Base-by-base conservation (phyloP, 2,113 vertebrate species). In the Cariama cristata region DNA sequence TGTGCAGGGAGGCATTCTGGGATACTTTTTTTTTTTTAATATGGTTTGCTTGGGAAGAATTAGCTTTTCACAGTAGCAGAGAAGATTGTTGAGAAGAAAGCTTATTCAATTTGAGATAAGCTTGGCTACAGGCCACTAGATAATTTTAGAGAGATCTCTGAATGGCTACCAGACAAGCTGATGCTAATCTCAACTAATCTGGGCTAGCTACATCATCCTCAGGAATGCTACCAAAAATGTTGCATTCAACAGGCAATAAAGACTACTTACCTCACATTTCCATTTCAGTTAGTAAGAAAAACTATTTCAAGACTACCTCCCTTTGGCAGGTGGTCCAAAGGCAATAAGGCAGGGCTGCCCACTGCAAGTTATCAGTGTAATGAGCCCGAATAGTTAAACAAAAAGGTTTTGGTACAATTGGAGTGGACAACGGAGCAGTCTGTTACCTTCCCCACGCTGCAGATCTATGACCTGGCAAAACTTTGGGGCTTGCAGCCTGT, bases 141-240 rank as follows among this genome's bases (percentile, higher is more conserved):
- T 75, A 38, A 81, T 47, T 74, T 49, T 1, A 42, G 17, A 66
- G 38, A 27, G 40, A 52, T 28, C 50, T 62, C 30, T 40, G 53
- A 76, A 83, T 17, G 56, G 49, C 40, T 55, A 64, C 21, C 58
- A 56, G 74, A 15, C 0, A 0, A 90, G 35, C 62, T 67, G 79
- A 67, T 20, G 16, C 53, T 56, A n/a, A 28, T 56, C 49, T 52
- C 42, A 52, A 6, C 40, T 24, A 23, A 82, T 38, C 40, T 16
- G 17, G 30, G 33, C 79, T 40, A 73, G 26, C 52, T 58, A 50
- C n/a, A 24, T 15, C 35, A 44, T 19, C 42, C 28, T n/a, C 12
- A 79, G 42, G 47, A 80, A 60, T 3, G 12, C 21, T 26, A 63
- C 42, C 60, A 49, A 60, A 63, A 4, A 0, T 0, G 0, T 1